Conservation (phyloP, 1,140 invertebrate genomes). For the Ladona fulva region DNA sequence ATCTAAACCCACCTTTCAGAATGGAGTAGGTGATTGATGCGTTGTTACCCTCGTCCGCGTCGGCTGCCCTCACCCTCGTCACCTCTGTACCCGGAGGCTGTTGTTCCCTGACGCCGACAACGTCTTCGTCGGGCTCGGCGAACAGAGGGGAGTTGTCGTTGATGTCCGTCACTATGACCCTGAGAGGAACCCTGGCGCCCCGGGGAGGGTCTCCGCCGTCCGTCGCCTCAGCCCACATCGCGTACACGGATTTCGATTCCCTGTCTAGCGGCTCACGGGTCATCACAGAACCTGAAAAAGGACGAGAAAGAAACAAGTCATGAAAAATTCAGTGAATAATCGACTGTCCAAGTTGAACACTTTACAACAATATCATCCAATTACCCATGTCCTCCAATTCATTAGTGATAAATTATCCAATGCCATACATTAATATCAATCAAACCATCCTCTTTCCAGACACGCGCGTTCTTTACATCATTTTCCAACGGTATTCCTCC, state of each 20-base stretch:
- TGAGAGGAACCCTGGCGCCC: slow-evolving; percentile 60
- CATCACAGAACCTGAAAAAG: slow-evolving; percentile 66
- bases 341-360: too few relatives aligned
- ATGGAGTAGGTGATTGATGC: slow-evolving; percentile 80
- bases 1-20: slow-evolving; percentile 50
- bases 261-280: slow-evolving; percentile 74
- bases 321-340: too few relatives aligned
- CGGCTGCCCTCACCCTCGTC: slow-evolving; percentile 71
- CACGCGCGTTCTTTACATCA: too few relatives aligned
- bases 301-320: slow-evolving; percentile 13
- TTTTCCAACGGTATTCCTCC: too few relatives aligned
- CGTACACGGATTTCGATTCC: slow-evolving; percentile 66
- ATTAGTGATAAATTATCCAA: too few relatives aligned
- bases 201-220: slow-evolving; percentile 74
- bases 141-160: slow-evolving; percentile 88
- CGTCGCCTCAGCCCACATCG: slow-evolving; percentile 71
- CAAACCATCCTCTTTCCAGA: too few relatives aligned
- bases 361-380: too few relatives aligned
- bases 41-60: slow-evolving; percentile 80
- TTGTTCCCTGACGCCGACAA: slow-evolving; percentile 79
- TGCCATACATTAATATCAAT: too few relatives aligned
- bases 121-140: slow-evolving; percentile 75
- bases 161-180: slow-evolving; percentile 67
- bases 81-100: slow-evolving; percentile 78
- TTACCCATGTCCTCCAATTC: too few relatives aligned